Base-by-base conservation (phyloP, 1,140 invertebrate genomes). In the Caerostris darwini region DNA sequence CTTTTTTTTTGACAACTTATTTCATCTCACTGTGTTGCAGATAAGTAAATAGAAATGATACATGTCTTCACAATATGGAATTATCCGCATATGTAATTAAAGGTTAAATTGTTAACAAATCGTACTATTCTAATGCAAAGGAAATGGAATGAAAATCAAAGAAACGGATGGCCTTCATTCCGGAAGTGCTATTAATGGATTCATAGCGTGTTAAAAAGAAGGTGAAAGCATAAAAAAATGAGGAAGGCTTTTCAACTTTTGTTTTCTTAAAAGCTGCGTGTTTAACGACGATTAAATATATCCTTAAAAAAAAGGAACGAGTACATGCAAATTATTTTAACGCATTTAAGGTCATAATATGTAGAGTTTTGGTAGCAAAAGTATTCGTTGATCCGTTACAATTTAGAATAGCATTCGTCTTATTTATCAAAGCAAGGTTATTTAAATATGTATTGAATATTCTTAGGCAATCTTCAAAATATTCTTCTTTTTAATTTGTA, bases 221-320 rank as follows among this genome's bases (percentile, higher is more conserved):
- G 50, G 8, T 6, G n/a, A n/a, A n/a, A n/a, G n/a, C n/a, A n/a
- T n/a, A 77, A 50, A 34, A 34, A 77, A 50, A 7, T 10, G 8
- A 50, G 50, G 50, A 77, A 77, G 6, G 19, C 19, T 7, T 50
- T 77, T 77, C 69, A 71, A 34, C 8, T 3, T 77, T 14, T 34
- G 50, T 77, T 77, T 77, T 64, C 17, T 77, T 77, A 77, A 34
- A 77, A 34, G 10, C 34, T 77, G 69, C 69, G 69, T 77, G 69
- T 34, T 77, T 77, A 77, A 77, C 34, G 69, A 34, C 12, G 50
- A 77, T 77, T 77, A 77, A 34, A 77, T 34, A 53, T 77, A 3
- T 34, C 10, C 34, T 14, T n/a, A 53, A 10, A 61, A 61, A 5
- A 77, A 77, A 50, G 8, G 5, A 77, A 50, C 50, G 10, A n/a